Percentiles rank a stretch among this genome's conserved stretches.
These are phyloP conservation scores for Dryomyza anilis DNA, from an alignment of 2,888 invertebrate species.

Conservation along the genomic window DNA sequence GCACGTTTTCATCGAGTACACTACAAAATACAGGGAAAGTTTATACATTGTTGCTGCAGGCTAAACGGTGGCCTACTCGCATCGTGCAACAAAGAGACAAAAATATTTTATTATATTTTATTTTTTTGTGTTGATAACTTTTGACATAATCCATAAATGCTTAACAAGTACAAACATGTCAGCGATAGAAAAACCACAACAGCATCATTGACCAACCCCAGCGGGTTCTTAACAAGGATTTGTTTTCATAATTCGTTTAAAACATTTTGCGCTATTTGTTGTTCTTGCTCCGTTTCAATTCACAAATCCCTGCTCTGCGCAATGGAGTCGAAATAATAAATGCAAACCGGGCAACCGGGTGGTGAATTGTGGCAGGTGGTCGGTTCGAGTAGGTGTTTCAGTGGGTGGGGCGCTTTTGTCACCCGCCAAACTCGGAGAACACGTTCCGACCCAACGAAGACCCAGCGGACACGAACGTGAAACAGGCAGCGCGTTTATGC, in stretches of 20 bases:
- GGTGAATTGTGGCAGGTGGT: background rate
- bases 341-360: too few species aligned
- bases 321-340: conserved; percentile 9
- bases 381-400: background rate
- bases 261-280: background rate
- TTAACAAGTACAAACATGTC: conserved; percentile 2
- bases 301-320: conserved; percentile 1
- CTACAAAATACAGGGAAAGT: too few species aligned
- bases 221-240: background rate
- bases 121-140: too few species aligned
- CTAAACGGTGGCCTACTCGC: too few species aligned
- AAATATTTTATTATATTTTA: too few species aligned
- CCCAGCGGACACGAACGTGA: background rate
- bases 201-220: background rate
- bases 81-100: too few species aligned
- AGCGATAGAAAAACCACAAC: background rate
- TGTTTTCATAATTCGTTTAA: conserved; percentile 5
- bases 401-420: background rate
- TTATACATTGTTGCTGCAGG: too few species aligned
- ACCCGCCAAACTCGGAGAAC: background rate
- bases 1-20: too few species aligned
- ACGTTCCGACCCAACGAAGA: background rate
- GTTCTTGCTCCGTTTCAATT: conserved; percentile 2
- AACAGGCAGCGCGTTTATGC: too few species aligned
- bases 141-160: conserved; percentile 6